phyloP scores from a whole-genome alignment of 1,140 invertebrate genomes.

The Ylistrum balloti region DNA sequence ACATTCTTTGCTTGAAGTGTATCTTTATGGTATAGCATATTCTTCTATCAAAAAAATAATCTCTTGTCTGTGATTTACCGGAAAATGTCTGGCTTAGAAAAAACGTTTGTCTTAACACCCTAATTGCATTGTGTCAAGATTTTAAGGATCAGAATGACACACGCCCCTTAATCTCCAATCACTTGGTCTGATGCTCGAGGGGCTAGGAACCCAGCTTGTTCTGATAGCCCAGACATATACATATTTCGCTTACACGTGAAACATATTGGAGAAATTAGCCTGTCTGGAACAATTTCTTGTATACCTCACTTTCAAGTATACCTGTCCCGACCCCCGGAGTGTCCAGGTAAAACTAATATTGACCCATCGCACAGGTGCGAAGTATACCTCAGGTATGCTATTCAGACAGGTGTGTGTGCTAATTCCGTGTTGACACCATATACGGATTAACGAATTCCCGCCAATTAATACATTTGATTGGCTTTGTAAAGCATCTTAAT shows the following conservation, averaged over 20 bases:
- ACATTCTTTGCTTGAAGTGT: no score
- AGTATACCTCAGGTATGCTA: conserved; percentile 20
- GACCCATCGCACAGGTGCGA: conserved; percentile 36
- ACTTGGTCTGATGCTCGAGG: conserved; percentile 18
- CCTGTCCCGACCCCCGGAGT: conserved; percentile 9
- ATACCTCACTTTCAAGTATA: neutral
- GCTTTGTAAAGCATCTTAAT: neutral
- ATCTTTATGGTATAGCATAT: no score
- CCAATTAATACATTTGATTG: conserved; percentile 5
- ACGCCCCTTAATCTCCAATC: conserved; percentile 9
- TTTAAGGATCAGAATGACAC: conserved; percentile 23
- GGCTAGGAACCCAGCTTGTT: neutral
- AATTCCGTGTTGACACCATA: neutral
- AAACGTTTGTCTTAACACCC: conserved; percentile 19
- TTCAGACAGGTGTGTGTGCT: conserved; percentile 1
- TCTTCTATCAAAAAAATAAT: neutral
- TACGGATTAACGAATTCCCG: neutral
- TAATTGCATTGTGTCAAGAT: neutral
- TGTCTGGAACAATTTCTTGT: neutral
- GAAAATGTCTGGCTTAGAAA: neutral
- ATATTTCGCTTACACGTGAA: neutral
- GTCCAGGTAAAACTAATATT: conserved; percentile 5
- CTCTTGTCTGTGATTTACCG: neutral
- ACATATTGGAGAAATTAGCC: neutral
- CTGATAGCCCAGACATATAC: neutral